A percentile compares a stretch with the other conserved stretches of the same genome.
These are phyloP conservation scores for Mixornis gularis DNA, from an alignment of 2,113 vertebrate species.

Conservation along the genomic window DNA sequence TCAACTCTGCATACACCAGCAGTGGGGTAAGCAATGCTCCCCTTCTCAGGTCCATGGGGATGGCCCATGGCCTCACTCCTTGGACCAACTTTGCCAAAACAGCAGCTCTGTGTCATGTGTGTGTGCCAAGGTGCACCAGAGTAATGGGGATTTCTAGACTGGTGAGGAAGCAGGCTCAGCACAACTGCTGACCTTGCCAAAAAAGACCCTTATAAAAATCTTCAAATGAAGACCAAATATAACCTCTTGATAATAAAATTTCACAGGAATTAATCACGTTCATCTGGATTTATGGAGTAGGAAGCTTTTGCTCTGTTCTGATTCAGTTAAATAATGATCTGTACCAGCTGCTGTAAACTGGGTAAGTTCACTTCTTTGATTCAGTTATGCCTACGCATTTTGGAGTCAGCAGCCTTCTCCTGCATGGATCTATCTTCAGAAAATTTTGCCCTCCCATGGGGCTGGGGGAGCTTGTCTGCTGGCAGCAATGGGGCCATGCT, in stretches of 20 bases:
- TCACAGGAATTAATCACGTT: background rate
- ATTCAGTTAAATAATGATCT: slow-evolving; percentile 31
- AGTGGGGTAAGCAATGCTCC: background rate
- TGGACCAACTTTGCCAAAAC: background rate
- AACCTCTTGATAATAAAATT: background rate
- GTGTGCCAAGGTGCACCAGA: background rate
- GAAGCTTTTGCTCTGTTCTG: slow-evolving; percentile 3
- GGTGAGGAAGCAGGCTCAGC: background rate
- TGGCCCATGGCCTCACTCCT: accelerated
- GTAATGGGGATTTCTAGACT: background rate
- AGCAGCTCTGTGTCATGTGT: background rate
- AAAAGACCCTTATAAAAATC: background rate
- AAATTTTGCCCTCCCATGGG: background rate
- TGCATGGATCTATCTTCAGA: background rate
- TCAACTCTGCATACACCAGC: background rate
- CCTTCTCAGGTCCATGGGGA: background rate
- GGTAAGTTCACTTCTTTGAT: slow-evolving; percentile 40
- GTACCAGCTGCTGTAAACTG: slow-evolving; percentile 13
- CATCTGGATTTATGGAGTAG: background rate
- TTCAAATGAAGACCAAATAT: background rate
- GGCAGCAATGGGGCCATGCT: background rate
- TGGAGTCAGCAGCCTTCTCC: background rate
- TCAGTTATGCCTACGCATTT: slow-evolving; percentile 13
- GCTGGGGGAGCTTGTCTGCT: background rate
- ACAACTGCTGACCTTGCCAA: background rate